Conservation (phyloP, 2,797 vertebrate genomes). For the Enteromius mattozi region DNA sequence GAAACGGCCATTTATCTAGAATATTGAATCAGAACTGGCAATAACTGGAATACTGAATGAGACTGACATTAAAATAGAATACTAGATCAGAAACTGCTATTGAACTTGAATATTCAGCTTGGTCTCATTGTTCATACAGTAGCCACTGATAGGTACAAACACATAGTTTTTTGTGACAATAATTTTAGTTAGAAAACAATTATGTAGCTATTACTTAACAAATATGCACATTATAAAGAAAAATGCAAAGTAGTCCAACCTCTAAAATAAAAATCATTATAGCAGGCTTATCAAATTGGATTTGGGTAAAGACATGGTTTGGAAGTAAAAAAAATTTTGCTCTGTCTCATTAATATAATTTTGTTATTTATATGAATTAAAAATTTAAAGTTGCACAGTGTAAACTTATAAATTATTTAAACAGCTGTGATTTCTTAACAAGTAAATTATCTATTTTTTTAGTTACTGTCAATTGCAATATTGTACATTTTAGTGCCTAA, state of each 20-base stretch:
- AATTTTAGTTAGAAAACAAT: background rate
- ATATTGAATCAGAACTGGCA: constrained; percentile 15
- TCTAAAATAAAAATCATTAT: no score
- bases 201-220: background rate
- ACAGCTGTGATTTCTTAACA: background rate
- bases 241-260: background rate
- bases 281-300: background rate
- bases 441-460: background rate
- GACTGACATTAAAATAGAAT: constrained; percentile 3
- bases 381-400: no score
- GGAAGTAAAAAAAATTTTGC: background rate
- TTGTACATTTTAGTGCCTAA: background rate
- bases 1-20: background rate
- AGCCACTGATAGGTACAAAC: background rate
- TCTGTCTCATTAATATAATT: background rate
- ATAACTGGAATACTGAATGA: constrained; percentile 23
- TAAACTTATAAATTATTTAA: background rate
- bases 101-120: background rate
- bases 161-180: background rate
- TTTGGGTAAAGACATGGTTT: background rate
- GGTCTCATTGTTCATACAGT: background rate
- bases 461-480: background rate
- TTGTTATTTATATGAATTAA: background rate
- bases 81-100: background rate
- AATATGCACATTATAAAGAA: background rate